Base-by-base conservation (phyloP, 2,888 invertebrate species). In the Aporophyla lueneburgensis region DNA sequence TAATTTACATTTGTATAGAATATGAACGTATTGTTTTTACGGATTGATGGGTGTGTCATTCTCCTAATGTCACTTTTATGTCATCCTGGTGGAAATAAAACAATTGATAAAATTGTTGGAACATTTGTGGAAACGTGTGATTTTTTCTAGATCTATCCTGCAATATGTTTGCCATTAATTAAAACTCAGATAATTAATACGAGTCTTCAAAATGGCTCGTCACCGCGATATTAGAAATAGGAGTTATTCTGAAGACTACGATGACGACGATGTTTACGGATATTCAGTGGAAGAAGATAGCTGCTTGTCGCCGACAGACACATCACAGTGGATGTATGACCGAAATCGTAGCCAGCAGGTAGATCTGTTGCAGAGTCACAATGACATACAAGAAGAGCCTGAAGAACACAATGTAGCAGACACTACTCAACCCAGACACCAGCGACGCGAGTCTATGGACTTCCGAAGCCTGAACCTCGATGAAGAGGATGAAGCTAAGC, bases 281-380 rank as follows among this genome's bases (percentile, higher is more conserved):
- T 98, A 99, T 94, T 99, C 99, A 5, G 98, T 99, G 61, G 99
- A 99, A 94, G 99, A 99, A 91, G 99, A 99, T 92, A 98, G 97
- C 93, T 98, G 98, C 92, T 97, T 99, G 89, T 99, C 99, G 21
- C 99, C 99, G 5, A 98, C 98, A 91, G 98, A 99, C 96, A 97
- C 97, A 58, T 97, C 98, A 78, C 98, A 98, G 91, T 99, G 98
- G 96, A 97, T 99, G 91, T 99, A 98, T 92, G 98, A 99, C 91
- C 97, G 99, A 63, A 98, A 97, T 83, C 97, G 97, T 58, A 97
- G 97, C 72, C 97, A 97, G 80, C 85, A 98, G 91, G 97, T 98
- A 21, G 97, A 98, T 19, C 99, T 98, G 91, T 96, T 99, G 68
- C 98, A 98, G 80, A 97, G 97, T 78, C 97, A 98, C 87, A 98